These are phyloP conservation scores for Ennomos quercinarius DNA, from an alignment of 2,888 invertebrate species.

Conservation along the genomic window DNA sequence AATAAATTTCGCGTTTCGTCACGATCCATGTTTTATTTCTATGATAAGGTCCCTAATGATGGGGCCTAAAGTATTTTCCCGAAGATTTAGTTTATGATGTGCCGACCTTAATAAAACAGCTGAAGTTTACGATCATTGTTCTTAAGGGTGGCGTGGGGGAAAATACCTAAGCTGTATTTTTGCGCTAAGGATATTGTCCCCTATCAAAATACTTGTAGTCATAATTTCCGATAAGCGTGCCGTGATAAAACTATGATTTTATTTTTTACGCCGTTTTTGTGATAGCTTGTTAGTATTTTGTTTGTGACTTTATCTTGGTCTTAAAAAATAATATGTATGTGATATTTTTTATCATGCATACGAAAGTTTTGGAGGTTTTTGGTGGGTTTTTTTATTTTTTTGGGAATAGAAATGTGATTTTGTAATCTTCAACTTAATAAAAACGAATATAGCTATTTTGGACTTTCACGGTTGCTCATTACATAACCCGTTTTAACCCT, in stretches of 20 bases:
- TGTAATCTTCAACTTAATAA: too few species aligned
- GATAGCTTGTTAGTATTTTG: too few species aligned
- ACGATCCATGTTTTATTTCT: conserved; percentile 40
- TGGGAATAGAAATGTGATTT: too few species aligned
- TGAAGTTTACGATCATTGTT: conserved; percentile 41
- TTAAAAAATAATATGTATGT: too few species aligned
- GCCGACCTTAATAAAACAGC: conserved; percentile 43
- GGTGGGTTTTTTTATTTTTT: too few species aligned
- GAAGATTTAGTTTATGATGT: conserved; percentile 43
- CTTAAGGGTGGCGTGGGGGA: conserved; percentile 31
- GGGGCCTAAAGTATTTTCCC: conserved; percentile 41
- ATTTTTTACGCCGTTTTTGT: conserved; percentile 10
- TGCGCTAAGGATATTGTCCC: conserved; percentile 26
- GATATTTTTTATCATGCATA: too few species aligned
- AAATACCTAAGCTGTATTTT: conserved; percentile 28
- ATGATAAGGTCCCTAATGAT: conserved; percentile 42
- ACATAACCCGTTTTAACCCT: too few species aligned
- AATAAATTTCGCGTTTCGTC: conserved; percentile 37
- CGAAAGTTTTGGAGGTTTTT: too few species aligned
- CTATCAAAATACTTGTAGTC: conserved; percentile 25
- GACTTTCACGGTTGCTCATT: too few species aligned
- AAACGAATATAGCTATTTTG: too few species aligned
- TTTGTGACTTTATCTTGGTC: too few species aligned
- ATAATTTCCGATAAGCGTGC: conserved; percentile 26
- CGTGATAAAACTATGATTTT: conserved; percentile 29